These are phyloP conservation scores for Galagoides demidoff DNA, from an alignment of 2,797 vertebrate genomes.

Conservation along the genomic window DNA sequence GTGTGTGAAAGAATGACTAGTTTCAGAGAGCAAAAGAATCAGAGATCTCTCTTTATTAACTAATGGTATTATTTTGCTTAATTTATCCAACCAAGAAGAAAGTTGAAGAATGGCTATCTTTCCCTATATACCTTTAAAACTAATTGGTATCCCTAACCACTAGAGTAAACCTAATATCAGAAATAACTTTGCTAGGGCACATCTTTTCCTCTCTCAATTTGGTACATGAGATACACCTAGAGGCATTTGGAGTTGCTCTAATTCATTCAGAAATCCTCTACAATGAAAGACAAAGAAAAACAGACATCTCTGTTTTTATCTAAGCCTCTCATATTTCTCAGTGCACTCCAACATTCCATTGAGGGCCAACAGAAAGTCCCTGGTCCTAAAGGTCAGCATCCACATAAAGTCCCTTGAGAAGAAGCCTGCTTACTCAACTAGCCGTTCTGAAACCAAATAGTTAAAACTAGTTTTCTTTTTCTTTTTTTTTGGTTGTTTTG, in stretches of 20 bases:
- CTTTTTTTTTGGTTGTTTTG: background rate
- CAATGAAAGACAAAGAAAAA: slow-evolving; percentile 59
- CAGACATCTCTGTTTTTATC: slow-evolving; percentile 11
- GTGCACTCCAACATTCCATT: background rate
- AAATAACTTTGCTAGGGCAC: slow-evolving; percentile 3
- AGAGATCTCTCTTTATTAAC: background rate
- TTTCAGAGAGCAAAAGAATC: slow-evolving; percentile 31
- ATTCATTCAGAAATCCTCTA: slow-evolving; percentile 49
- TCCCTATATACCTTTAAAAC: background rate
- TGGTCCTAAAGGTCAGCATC: background rate
- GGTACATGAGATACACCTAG: background rate
- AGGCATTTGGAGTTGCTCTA: background rate
- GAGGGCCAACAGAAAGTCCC: background rate
- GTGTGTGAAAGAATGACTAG: background rate
- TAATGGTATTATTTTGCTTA: slow-evolving; percentile 43
- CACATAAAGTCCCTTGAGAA: slow-evolving; percentile 10
- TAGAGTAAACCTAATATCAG: background rate
- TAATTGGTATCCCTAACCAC: slow-evolving; percentile 32
- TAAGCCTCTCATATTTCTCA: background rate
- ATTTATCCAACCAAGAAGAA: background rate
- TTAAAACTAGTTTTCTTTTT: slow-evolving; percentile 36
- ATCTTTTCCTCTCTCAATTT: background rate
- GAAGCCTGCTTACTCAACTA: background rate
- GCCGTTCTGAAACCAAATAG: slow-evolving; percentile 9
- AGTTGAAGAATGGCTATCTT: slow-evolving; percentile 36